Evolutionary conservation across 2,797 vertebrate species (phyloP), one percentile per base, ranked within the genome.

Genomic region (Gymnocypris eckloni): DNA sequence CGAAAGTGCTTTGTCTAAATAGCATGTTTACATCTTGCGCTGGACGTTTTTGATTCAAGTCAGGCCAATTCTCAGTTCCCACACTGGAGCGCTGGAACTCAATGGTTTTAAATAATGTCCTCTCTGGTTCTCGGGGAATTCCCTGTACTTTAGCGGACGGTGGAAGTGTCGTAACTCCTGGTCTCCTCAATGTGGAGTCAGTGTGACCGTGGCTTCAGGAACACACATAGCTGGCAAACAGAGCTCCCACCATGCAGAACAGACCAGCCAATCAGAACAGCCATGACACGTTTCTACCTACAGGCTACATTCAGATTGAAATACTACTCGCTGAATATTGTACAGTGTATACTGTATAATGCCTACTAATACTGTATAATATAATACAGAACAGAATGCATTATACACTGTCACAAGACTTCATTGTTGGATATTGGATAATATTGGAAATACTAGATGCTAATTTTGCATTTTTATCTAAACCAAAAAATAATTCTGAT

Each of bases 201-300:
- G 45, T 88, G 72, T 70, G 50, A 80, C 75, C 52, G 33, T 45
- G 66, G 76, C 78, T 79, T 80, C 18, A 83, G 91, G 84, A 87
- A 89, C 61, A 92, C 81, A 83, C 82, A 89, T 45, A 88, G 73
- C 75, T 83, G 75, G 72, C 67, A 88, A 84, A 86, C 73, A 88
- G 91, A 93, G 92, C 92, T 92, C 92, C 93, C 94, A 93, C 91
- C 92, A 92, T 90, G 89, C 92, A 94, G 92, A 92, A 93, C 43
- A 89, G 88, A 92, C 92, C 91, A 90, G 87, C 90, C 90, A 87
- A 79, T 81, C 76, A 61, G 82, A 81, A 43, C 67, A 69, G 41
- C 70, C 33, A 33, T 64, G 64, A 56, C 28, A 61, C 7, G 28
- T 48, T 75, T 64, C 56, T 48, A 73, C 10, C 67, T 72, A 75